These are phyloP conservation scores for Miichthys miiuy DNA, from an alignment of 2,797 vertebrate genomes.

Conservation along the genomic window DNA sequence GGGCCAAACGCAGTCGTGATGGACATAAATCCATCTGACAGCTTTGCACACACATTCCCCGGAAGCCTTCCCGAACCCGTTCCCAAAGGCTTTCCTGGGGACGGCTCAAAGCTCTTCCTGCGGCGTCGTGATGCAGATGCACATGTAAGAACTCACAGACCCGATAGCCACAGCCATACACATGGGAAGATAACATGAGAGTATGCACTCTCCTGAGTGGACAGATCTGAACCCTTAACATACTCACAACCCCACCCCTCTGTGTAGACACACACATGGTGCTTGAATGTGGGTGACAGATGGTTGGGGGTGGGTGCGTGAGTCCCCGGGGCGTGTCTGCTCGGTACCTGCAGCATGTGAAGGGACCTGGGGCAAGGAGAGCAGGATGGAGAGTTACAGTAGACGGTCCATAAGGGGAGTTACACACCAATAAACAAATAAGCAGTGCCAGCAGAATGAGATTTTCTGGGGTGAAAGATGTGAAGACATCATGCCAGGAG, in stretches of 20 bases:
- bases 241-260: background rate
- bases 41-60: conserved; percentile 68
- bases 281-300: conserved; percentile 55
- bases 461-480: conserved; percentile 28
- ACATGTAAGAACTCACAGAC: conserved; percentile 50
- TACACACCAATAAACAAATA: conserved; percentile 13
- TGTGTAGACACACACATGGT: conserved; percentile 25
- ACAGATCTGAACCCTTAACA: conserved; percentile 41
- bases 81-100: conserved; percentile 72
- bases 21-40: conserved; percentile 81
- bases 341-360: conserved; percentile 62
- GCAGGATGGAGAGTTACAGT: conserved; percentile 3
- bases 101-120: conserved; percentile 64
- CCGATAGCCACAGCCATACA: conserved; percentile 34
- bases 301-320: conserved; percentile 37
- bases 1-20: conserved; percentile 71
- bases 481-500: conserved; percentile 18
- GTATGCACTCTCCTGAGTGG: conserved; percentile 11
- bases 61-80: conserved; percentile 50
- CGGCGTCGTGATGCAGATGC: conserved; percentile 67
- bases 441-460: background rate
- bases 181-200: conserved; percentile 13
- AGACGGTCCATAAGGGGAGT: background rate
- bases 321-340: conserved; percentile 41
- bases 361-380: conserved; percentile 40